Evolutionary conservation across 2,113 vertebrate species (phyloP), one percentile per base, ranked within the genome.

Genomic region (Seriola rivoliana): DNA sequence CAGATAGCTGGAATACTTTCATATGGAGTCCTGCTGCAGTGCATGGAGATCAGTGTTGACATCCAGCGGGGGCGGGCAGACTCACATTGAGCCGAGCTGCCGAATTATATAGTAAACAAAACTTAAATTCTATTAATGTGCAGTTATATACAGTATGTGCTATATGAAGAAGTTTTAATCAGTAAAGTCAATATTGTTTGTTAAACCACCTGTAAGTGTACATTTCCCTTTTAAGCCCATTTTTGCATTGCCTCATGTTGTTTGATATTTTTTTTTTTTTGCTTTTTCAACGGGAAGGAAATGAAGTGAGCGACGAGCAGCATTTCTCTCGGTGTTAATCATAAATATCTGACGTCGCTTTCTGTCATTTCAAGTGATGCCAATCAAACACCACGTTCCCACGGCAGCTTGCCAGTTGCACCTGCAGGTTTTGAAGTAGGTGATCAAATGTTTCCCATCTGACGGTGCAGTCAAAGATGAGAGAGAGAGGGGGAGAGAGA

Each of bases 1-100:
- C 69, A 89, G 68, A 85, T 46, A 77, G 71, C 76, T 46, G 57
- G 32, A 58, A 2, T 1, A 21, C 71, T 82, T 58, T 78, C 65
- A 80, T 63, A 65, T 48, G 23, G 42, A 46, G 19, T 48, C 54
- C 46, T 11, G 54, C 50, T 32, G 7, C 40, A 44, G 62, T 23
- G 44, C 58, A 38, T 8, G 17, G 29, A 55, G 25, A 69, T 70
- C 60, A 42, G 71, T 16, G 1, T 29, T 34, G 29, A n/a, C 72
- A 67, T 42, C 38, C 0, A 38, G 12, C 13, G 68, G 13, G 3
- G 14, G 57, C 52, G 12, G 40, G 25, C 16, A 5, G 54, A 54
- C 23, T 23, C 13, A 34, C 34, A 32, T 12, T 1, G 4, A 54
- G 23, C 23, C 23, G 23, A 23, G 50, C 48, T 48, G 71, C 34